Percentiles rank a stretch among this genome's conserved stretches.
Evolutionary conservation across 2,888 invertebrate species (phyloP).

Genomic region (Parnassius apollo): DNA sequence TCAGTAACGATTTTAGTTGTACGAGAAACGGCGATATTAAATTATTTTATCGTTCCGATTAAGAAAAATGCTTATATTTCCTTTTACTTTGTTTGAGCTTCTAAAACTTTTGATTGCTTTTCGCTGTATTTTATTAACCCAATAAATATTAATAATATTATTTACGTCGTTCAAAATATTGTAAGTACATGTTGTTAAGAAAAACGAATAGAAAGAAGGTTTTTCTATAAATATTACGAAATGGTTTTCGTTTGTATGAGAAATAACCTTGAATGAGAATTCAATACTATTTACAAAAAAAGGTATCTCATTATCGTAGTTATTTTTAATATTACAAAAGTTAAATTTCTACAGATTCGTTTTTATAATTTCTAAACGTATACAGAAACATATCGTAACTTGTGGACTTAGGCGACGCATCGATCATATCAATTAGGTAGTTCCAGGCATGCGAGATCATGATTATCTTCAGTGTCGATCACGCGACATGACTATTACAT

Average conservation of each 20-base stretch:
- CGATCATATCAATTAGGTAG: constrained; percentile 32
- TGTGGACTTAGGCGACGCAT: constrained; percentile 1
- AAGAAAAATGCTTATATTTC: not conserved
- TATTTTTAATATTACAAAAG: no score
- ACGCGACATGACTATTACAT: constrained; percentile 26
- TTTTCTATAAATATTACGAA: no score
- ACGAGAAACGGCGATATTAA: not conserved
- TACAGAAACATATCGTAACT: not conserved
- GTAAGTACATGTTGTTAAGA: no score
- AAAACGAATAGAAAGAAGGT: no score
- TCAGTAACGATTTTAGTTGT: not conserved
- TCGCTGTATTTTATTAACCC: not conserved
- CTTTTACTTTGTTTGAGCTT: not conserved
- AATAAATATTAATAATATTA: not conserved
- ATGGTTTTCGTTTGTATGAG: no score
- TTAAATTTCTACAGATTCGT: no score
- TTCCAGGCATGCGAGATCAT: constrained; percentile 26
- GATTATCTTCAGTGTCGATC: constrained; percentile 31
- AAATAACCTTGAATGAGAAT: no score
- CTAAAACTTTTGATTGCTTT: not conserved
- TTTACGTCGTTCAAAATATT: no score
- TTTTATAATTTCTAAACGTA: no score
- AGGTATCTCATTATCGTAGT: no score
- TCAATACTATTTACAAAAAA: no score
- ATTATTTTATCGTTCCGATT: not conserved